These are phyloP conservation scores for Kryptopterus vitreolus DNA, from an alignment of 2,797 vertebrate species.

Conservation along the genomic window DNA sequence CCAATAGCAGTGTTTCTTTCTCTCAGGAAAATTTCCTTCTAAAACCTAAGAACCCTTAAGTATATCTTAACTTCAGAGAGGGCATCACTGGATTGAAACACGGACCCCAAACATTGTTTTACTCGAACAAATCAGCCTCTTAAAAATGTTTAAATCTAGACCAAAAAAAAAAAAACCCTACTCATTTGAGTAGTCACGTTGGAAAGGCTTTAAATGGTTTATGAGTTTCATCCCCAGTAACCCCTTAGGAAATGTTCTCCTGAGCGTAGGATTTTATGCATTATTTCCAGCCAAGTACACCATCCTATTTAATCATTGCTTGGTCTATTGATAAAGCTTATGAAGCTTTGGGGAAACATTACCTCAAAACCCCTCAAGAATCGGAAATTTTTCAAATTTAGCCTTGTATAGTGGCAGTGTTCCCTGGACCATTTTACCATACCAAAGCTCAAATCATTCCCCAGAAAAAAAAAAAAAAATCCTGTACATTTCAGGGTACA, in stretches of 20 bases:
- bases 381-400: neutral
- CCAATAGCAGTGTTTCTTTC: neutral
- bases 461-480: neutral
- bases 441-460: neutral
- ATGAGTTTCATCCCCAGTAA: neutral
- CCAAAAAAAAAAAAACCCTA: neutral
- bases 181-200: neutral
- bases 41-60: neutral
- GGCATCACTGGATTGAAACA: neutral
- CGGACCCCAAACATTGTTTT: neutral
- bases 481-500: neutral
- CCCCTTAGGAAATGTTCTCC: neutral
- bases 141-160: neutral
- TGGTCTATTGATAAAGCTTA: neutral
- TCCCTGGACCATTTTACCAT: neutral
- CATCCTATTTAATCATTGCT: neutral
- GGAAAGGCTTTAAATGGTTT: neutral
- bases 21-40: neutral
- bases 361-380: neutral
- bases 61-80: neutral
- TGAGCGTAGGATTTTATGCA: neutral
- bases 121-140: neutral
- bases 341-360: neutral
- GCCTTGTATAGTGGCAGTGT: neutral
- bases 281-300: constrained; percentile 1